These are phyloP conservation scores for Hybognathus amarus DNA, from an alignment of 2,797 vertebrate species.

Conservation along the genomic window DNA sequence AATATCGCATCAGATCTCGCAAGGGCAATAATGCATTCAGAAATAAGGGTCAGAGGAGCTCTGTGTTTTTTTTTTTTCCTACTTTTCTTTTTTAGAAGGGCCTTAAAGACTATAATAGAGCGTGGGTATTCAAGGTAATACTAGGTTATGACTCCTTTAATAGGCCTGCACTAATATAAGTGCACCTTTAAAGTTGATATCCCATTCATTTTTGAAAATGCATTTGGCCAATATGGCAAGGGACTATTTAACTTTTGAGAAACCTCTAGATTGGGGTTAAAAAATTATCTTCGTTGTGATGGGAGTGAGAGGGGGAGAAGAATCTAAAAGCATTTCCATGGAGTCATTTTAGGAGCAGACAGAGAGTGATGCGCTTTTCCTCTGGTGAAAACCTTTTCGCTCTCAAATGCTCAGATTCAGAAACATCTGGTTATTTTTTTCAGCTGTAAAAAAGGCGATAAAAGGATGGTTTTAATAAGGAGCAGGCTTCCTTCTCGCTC, in stretches of 20 bases:
- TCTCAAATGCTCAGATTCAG: conserved; percentile 74
- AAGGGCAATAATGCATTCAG: too few species aligned
- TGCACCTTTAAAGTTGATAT: neutral
- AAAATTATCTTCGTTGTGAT: conserved; percentile 11
- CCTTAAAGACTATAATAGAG: too few species aligned
- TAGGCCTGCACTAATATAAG: neutral
- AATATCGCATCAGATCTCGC: too few species aligned
- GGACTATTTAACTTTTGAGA: neutral
- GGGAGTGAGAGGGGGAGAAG: conserved; percentile 15
- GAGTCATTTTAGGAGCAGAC: conserved; percentile 75
- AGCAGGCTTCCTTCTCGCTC: conserved; percentile 72
- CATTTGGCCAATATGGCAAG: neutral
- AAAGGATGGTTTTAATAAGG: conserved; percentile 73
- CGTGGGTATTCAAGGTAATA: too few species aligned
- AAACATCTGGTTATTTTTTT: conserved; percentile 64
- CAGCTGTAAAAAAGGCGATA: conserved; percentile 59
- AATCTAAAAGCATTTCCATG: conserved; percentile 62
- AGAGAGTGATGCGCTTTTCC: conserved; percentile 36
- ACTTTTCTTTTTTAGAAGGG: too few species aligned
- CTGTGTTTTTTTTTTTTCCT: too few species aligned
- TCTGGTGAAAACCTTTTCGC: conserved; percentile 59
- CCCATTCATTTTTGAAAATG: neutral
- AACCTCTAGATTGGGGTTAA: conserved; percentile 33
- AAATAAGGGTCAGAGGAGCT: too few species aligned
- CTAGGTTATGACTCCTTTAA: neutral